Percentiles rank a stretch among this genome's conserved stretches.
phyloP scores from a whole-genome alignment of 2,113 vertebrate species.

The Azemiops feae region DNA sequence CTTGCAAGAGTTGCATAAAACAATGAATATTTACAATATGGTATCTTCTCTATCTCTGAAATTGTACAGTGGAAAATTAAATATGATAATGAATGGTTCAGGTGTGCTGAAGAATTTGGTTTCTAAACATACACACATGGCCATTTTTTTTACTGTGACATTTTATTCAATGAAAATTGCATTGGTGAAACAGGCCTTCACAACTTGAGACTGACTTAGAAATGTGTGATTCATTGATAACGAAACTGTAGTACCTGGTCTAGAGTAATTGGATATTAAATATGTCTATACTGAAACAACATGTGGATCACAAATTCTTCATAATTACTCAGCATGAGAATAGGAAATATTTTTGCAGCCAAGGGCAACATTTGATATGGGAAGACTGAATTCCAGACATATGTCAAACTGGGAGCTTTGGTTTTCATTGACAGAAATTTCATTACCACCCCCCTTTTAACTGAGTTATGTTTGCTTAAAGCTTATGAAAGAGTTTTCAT shows the following conservation, averaged over 20 bases:
- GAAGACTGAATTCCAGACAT: background rate
- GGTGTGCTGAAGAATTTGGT: background rate
- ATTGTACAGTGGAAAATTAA: background rate
- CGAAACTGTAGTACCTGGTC: background rate
- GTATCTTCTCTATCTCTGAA: constrained; percentile 37
- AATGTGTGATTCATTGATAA: background rate
- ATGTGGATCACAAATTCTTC: background rate
- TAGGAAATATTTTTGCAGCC: background rate
- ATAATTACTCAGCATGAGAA: background rate
- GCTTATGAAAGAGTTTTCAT: background rate
- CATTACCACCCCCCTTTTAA: background rate
- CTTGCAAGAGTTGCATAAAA: background rate
- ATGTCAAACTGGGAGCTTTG: background rate
- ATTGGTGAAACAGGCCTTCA: background rate
- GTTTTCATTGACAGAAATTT: background rate
- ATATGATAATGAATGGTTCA: constrained; percentile 1
- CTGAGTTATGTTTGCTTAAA: background rate
- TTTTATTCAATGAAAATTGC: background rate
- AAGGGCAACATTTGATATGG: background rate
- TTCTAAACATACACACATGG: background rate
- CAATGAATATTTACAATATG: background rate
- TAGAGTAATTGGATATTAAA: background rate
- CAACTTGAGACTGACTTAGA: background rate
- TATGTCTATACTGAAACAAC: background rate
- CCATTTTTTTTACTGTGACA: background rate